Evolutionary conservation across 2,113 vertebrate genomes (phyloP).

Genomic region (Percopsis transmontana): DNA sequence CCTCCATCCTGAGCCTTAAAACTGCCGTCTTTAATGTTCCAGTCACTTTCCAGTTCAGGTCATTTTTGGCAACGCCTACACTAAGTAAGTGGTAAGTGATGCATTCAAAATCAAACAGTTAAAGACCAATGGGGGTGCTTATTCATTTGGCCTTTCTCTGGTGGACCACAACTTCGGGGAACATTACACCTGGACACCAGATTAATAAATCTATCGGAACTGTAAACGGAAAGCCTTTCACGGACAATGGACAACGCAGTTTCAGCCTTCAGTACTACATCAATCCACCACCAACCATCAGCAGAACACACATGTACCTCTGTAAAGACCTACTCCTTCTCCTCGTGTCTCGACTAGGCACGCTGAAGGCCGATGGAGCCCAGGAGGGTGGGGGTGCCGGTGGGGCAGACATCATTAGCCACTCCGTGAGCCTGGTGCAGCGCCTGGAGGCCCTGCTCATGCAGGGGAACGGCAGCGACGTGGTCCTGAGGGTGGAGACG

Average conservation of each 20-base stretch:
- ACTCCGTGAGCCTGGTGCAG: conserved; percentile 84
- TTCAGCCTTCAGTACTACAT: too few relatives aligned
- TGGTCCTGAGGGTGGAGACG: conserved; percentile 84
- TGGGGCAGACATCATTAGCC: conserved; percentile 80
- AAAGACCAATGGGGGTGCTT: too few relatives aligned
- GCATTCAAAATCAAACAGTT: neutral
- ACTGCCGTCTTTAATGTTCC: too few relatives aligned
- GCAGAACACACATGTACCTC: neutral
- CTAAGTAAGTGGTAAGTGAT: neutral
- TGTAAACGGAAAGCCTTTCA: too few relatives aligned
- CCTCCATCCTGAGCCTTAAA: too few relatives aligned
- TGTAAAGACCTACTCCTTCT: neutral
- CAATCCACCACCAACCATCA: too few relatives aligned
- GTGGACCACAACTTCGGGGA: too few relatives aligned
- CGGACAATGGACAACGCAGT: too few relatives aligned
- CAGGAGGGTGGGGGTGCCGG: conserved; percentile 54
- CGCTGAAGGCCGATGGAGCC: conserved; percentile 67
- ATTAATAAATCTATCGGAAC: too few relatives aligned
- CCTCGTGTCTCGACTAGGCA: conserved; percentile 60
- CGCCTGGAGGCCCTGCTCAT: conserved; percentile 85
- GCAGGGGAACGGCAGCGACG: conserved; percentile 86
- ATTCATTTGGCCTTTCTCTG: too few relatives aligned
- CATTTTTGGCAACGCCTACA: neutral
- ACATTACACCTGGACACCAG: too few relatives aligned
- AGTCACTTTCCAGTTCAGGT: neutral